phyloP scores from a whole-genome alignment of 2,113 vertebrate genomes.

The Ardeotis arabs region DNA sequence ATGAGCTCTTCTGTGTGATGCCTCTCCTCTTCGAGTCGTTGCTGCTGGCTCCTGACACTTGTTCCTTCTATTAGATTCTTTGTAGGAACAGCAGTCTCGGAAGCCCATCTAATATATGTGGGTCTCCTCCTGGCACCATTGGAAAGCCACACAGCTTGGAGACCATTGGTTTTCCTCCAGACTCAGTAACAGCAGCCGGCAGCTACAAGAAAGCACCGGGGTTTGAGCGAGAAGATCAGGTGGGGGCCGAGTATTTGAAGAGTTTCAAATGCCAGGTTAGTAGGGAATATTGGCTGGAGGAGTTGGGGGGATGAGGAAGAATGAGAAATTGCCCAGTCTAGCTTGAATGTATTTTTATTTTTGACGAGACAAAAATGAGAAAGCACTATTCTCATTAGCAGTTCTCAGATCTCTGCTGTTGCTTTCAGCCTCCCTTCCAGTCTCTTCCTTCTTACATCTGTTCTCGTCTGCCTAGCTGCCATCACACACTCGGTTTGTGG shows the following conservation, averaged over 20 bases:
- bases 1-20: neutral
- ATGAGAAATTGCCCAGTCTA: neutral
- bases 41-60: conserved; percentile 26
- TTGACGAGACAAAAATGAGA: neutral
- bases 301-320: conserved; percentile 22
- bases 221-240: conserved; percentile 96
- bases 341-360: neutral
- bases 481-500: neutral
- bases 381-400: neutral
- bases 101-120: conserved; percentile 81
- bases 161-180: conserved; percentile 80
- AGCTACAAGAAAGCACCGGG: conserved; percentile 95
- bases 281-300: conserved; percentile 12
- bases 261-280: conserved; percentile 84
- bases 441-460: neutral
- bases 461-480: conserved; percentile 19
- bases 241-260: conserved; percentile 85
- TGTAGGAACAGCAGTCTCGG: conserved; percentile 81
- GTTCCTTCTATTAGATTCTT: conserved; percentile 74
- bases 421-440: neutral
- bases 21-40: neutral
- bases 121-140: conserved; percentile 80
- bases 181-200: conserved; percentile 81
- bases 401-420: neutral
- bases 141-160: conserved; percentile 81